These are phyloP conservation scores for Cheirogaleus major DNA, from an alignment of 2,797 vertebrate genomes.

Conservation along the genomic window DNA sequence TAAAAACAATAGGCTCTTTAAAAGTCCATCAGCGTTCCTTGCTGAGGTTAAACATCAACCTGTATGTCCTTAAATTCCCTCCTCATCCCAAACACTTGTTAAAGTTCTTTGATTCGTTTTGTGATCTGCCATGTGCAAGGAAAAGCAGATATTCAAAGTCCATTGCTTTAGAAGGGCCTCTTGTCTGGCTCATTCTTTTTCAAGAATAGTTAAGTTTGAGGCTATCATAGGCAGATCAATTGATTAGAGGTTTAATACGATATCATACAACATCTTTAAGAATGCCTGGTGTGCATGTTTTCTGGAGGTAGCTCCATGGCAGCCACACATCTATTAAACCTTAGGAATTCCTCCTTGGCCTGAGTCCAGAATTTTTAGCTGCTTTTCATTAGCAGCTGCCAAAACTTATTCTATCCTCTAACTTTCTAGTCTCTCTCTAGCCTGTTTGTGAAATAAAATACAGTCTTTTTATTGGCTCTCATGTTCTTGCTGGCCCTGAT, in stretches of 20 bases:
- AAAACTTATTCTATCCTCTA: not conserved
- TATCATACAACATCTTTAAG: not conserved
- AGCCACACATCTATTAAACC: not conserved
- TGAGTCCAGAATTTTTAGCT: not conserved
- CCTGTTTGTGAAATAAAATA: not conserved
- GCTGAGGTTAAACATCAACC: not conserved
- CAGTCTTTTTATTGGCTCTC: not conserved
- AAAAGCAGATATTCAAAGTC: not conserved
- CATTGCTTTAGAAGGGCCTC: not conserved
- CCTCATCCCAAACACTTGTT: not conserved
- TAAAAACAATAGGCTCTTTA: not conserved
- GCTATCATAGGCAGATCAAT: not conserved
- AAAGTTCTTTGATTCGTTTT: not conserved
- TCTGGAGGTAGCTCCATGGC: not conserved
- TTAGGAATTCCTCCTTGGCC: not conserved
- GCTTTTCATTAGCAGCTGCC: not conserved
- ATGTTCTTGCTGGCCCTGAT: not conserved
- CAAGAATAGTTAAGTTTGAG: not conserved
- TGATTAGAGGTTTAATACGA: slow-evolving; percentile 5
- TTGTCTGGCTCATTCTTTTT: not conserved
- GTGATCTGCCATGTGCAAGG: not conserved
- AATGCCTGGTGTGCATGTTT: not conserved
- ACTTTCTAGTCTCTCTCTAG: not conserved
- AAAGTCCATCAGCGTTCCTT: not conserved
- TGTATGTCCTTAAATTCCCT: not conserved